Evolutionary conservation across 1,140 invertebrate species (phyloP).

Genomic region (Drosophila pectinifera): DNA sequence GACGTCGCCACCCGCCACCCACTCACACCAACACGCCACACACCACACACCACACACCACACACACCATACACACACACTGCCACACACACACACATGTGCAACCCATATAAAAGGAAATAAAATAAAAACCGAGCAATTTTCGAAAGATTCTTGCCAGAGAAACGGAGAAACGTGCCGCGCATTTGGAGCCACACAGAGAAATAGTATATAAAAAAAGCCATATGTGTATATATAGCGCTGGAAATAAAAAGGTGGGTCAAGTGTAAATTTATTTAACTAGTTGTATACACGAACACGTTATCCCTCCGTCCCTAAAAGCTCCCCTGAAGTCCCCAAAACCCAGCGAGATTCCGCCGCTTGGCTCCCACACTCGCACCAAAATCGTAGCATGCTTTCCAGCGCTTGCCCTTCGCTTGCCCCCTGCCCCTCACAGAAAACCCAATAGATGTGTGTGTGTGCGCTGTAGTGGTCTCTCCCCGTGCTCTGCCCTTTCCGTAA

Average conservation of each 20-base stretch:
- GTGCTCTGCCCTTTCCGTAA: constrained; percentile 19
- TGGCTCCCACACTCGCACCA: constrained; percentile 32
- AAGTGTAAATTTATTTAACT: constrained; percentile 82
- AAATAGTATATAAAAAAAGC: constrained; percentile 22
- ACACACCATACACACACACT: constrained; percentile 18
- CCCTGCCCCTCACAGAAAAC: constrained; percentile 15
- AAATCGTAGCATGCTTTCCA: constrained; percentile 73
- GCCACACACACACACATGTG: constrained; percentile 32
- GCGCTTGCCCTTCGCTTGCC: constrained; percentile 57
- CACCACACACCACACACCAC: constrained; percentile 20
- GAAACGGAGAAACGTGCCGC: constrained; percentile 68
- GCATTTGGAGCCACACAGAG: constrained; percentile 52
- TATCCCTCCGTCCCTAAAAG: neutral
- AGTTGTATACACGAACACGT: constrained; percentile 70
- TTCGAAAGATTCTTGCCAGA: constrained; percentile 64
- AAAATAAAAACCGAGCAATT: constrained; percentile 55
- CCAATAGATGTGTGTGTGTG: constrained; percentile 15
- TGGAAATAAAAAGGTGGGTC: constrained; percentile 74
- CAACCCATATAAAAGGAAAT: constrained; percentile 55
- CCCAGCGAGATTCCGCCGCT: constrained; percentile 20
- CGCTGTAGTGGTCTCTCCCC: constrained; percentile 7
- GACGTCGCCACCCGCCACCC: constrained; percentile 42
- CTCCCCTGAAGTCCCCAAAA: neutral
- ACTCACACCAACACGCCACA: constrained; percentile 18
- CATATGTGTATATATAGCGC: constrained; percentile 20